phyloP scores from a whole-genome alignment of 2,888 invertebrate species.

The Euclidia mi region DNA sequence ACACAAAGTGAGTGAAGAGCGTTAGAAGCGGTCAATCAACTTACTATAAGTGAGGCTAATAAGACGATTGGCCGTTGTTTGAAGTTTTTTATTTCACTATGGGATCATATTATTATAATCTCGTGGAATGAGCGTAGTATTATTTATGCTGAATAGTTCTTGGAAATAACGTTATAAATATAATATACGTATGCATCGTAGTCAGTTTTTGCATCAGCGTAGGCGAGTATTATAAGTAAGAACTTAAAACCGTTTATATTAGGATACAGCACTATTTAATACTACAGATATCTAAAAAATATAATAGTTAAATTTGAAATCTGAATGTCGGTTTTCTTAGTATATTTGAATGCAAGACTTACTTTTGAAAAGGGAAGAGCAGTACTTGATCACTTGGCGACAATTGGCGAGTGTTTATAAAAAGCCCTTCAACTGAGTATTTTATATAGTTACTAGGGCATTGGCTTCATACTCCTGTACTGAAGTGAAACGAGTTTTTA shows the following conservation, averaged over 20 bases:
- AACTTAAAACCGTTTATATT: not conserved
- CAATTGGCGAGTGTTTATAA: slow-evolving; percentile 31
- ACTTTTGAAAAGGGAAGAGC: slow-evolving; percentile 9
- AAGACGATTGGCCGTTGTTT: not conserved
- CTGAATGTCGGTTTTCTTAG: too few species aligned
- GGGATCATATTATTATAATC: not conserved
- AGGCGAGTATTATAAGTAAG: not conserved
- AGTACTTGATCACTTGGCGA: slow-evolving; percentile 27
- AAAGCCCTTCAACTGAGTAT: slow-evolving; percentile 9
- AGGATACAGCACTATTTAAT: not conserved
- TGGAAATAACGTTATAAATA: not conserved
- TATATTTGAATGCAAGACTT: slow-evolving; percentile 19
- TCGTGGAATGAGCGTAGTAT: not conserved
- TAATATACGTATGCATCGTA: not conserved
- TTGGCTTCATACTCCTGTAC: slow-evolving; percentile 28
- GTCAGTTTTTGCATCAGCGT: not conserved
- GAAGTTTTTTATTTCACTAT: slow-evolving; percentile 5
- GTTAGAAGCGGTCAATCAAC: too few species aligned
- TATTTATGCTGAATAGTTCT: not conserved
- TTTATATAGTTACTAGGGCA: slow-evolving; percentile 51
- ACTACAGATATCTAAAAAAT: not conserved
- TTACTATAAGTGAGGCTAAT: not conserved
- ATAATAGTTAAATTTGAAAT: too few species aligned
- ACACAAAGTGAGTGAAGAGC: too few species aligned
- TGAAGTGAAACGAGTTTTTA: slow-evolving; percentile 44